Base-by-base conservation (phyloP, 64 coral and sea anemone genomes). In the Actinia tenebrosa region DNA sequence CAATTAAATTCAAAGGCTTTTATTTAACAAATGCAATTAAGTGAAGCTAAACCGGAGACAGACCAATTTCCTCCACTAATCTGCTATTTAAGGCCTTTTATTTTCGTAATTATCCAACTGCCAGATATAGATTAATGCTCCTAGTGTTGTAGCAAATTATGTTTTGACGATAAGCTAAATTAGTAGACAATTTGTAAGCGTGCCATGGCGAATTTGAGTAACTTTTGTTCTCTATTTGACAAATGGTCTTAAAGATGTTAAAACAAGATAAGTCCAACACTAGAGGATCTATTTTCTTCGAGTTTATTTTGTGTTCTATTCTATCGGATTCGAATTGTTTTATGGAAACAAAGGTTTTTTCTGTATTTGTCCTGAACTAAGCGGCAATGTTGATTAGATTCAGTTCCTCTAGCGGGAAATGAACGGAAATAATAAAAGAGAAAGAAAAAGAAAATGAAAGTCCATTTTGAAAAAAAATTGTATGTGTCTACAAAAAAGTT, bases 51-150 rank as follows among this genome's bases (percentile, higher is more conserved):
- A 81, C 79, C 43, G 79, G 79, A 79, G 77, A 81, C 50, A 53
- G 44, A 10, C 79, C 46, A 81, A 81, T 81, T 81, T 81, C 79
- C 79, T 23, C 17, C n/a, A 81, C 79, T 81, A 81, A 81, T 81
- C 79, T 81, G 16, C 43, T 47, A 45, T 81, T 81, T 81, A 20
- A 20, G 17, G 22, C 79, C 43, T 50, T 81, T 53, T 53, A 81
- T 50, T 81, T 45, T 58, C 56, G 44, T 81, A 81, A 81, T 81
- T 53, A 81, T 81, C 79, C 14, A 10, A 20, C 50, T 50, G 79
- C 50, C 79, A 50, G 79, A 20, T 20, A 50, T 53, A 81, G 44
- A 81, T 47, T 81, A 50, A 53, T 75, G 69, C 10, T 75, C 11
- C 11, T 25, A 75, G 25, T 75, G 69, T 30, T 75, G 69, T 75